Evolutionary conservation across 2,797 vertebrate genomes (phyloP).

Genomic region (Sebastes itinus): DNA sequence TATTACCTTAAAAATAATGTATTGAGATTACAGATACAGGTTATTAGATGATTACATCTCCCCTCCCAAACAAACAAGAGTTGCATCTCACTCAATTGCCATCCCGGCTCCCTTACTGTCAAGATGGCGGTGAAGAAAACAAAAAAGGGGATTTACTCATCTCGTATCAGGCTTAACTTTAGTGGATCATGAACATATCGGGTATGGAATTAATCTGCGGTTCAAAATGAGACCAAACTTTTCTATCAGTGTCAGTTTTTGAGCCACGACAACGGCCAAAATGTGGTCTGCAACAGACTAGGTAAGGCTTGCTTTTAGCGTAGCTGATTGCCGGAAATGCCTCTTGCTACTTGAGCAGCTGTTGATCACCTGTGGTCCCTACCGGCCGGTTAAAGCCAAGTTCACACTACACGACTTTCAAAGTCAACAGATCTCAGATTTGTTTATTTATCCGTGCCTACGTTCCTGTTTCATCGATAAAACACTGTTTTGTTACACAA

Average conservation of each 20-base stretch:
- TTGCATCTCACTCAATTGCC: no score
- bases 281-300: neutral
- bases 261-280: no score
- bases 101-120: neutral
- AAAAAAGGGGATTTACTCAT: neutral
- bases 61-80: no score
- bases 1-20: neutral
- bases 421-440: no score
- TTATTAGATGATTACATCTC: neutral
- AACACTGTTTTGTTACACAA: neutral
- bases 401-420: no score
- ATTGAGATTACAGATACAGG: neutral
- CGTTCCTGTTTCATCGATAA: neutral
- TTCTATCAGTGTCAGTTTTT: fast-evolving
- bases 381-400: no score
- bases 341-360: fast-evolving
- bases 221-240: neutral
- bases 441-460: neutral
- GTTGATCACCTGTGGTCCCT: no score
- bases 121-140: neutral
- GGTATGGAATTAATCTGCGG: neutral
- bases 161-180: fast-evolving
- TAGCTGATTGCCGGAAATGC: no score
- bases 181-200: neutral
- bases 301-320: no score